A percentile compares a stretch with the other conserved stretches of the same genome.
Conservation (phyloP, 2,797 vertebrate genomes). For the Enteromius viviparus region DNA sequence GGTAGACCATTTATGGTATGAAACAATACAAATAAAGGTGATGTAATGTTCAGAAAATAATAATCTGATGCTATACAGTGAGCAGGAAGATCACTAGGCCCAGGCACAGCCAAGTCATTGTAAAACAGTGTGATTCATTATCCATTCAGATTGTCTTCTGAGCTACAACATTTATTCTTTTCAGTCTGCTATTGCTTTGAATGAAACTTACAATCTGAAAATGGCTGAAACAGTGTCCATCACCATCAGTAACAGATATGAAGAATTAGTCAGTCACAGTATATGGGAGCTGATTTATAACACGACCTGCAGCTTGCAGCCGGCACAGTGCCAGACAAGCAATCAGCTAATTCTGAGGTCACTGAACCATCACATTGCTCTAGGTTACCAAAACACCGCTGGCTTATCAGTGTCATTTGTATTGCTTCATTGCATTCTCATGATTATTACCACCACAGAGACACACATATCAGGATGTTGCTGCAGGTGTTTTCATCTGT, state of each 20-base stretch:
- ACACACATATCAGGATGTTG: background rate
- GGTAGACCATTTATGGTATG: conserved; percentile 21
- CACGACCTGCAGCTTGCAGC: background rate
- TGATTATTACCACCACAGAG: conserved; percentile 4
- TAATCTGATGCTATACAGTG: conserved; percentile 25
- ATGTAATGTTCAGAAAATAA: conserved; percentile 28
- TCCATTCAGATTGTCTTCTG: conserved; percentile 35
- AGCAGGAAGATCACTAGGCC: conserved; percentile 39
- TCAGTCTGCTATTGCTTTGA: conserved; percentile 39
- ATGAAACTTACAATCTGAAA: conserved; percentile 1
- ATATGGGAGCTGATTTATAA: conserved; percentile 4
- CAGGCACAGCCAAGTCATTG: conserved; percentile 61
- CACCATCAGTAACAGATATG: conserved; percentile 1
- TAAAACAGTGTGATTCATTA: conserved; percentile 27
- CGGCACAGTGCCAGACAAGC: conserved; percentile 9
- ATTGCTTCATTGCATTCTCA: conserved; percentile 31
- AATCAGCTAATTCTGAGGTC: background rate
- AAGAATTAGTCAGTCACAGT: conserved; percentile 17
- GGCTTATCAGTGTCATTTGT: conserved; percentile 20
- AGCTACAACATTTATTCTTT: background rate
- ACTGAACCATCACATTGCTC: background rate
- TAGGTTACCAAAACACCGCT: background rate
- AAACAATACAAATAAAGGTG: conserved; percentile 5
- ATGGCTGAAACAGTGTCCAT: background rate
- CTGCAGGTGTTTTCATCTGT: conserved; percentile 13